Base-by-base conservation (phyloP, 2,113 vertebrate species). In the Steatornis caripensis region DNA sequence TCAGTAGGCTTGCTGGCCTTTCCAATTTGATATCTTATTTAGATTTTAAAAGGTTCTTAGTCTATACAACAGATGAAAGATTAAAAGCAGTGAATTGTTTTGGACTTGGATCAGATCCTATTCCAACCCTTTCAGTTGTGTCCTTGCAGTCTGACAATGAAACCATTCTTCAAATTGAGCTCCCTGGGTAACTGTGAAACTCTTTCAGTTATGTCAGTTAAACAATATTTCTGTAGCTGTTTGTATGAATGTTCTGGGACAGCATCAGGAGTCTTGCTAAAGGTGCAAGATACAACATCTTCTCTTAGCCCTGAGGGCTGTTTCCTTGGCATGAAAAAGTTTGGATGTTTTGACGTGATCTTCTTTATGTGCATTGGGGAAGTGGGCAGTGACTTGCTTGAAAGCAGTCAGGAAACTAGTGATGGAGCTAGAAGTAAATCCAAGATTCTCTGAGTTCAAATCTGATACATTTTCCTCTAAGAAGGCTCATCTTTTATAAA, bases 41-140 rank as follows among this genome's bases (percentile, higher is more conserved):
- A 37, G 30, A 24, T 72, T 48, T 65, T 4, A 57, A 75, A 32
- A 81, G 15, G 7, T 23, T 76, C 10, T 26, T 17, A 49, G 21
- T 24, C 32, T 87, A 2, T 89, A 23, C 30, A 66, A 34, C 48
- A 87, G 60, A 7, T 37, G 23, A 66, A 70, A 72, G n/a, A 39
- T 9, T 69, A 49, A 37, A 89, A 91, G 65, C 51, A 64, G 12
- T 41, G 66, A 49, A 16, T 86, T 77, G 15, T 55, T 15, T 57
- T 69, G 79, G 48, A 29, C 27, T 81, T 91, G 4, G 46, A 20
- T 72, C 55, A 54, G 41, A 70, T 95, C 37, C 4, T 87, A 1
- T 78, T 89, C 26, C 55, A 81, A 0, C 8, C 9, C 9, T 78
- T 82, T 78, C 51, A 1, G 0, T 21, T 70, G 41, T 1, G 1